Evolutionary conservation across 1,140 invertebrate species (phyloP).

Genomic region (Macrobrachium nipponense): DNA sequence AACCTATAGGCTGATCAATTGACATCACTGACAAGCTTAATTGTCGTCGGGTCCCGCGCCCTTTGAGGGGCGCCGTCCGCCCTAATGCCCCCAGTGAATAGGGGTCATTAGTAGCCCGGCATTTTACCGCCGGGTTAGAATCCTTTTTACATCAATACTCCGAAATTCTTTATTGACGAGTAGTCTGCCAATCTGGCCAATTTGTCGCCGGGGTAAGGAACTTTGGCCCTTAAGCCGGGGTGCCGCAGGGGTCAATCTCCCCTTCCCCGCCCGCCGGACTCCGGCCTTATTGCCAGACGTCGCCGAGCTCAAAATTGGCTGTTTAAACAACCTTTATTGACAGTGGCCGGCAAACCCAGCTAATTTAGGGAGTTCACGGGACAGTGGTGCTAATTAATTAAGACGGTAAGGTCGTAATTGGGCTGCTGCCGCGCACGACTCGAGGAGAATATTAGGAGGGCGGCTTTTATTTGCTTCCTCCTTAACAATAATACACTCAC

Average conservation of each 20-base stretch:
- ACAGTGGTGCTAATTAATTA: conserved; percentile 57
- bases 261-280: background rate
- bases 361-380: conserved; percentile 53
- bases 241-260: conserved; percentile 3
- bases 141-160: conserved; percentile 5
- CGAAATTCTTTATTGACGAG: conserved; percentile 54
- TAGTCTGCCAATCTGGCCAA: conserved; percentile 59
- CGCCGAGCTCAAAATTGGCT: conserved; percentile 48
- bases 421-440: conserved; percentile 34
- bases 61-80: too few relatives aligned
- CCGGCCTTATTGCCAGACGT: conserved; percentile 29
- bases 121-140: conserved; percentile 4
- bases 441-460: conserved; percentile 51
- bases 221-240: conserved; percentile 27
- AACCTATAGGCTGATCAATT: conserved; percentile 43
- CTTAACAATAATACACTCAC: conserved; percentile 55
- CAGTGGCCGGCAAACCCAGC: conserved; percentile 56
- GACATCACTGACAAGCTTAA: background rate
- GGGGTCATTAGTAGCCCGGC: background rate
- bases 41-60: background rate
- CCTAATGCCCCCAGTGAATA: background rate
- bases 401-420: conserved; percentile 60
- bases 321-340: conserved; percentile 50
- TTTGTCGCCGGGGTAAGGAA: conserved; percentile 54
- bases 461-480: conserved; percentile 41